Conservation (phyloP, 1,140 invertebrate species). For the Zaprionus davidi region DNA sequence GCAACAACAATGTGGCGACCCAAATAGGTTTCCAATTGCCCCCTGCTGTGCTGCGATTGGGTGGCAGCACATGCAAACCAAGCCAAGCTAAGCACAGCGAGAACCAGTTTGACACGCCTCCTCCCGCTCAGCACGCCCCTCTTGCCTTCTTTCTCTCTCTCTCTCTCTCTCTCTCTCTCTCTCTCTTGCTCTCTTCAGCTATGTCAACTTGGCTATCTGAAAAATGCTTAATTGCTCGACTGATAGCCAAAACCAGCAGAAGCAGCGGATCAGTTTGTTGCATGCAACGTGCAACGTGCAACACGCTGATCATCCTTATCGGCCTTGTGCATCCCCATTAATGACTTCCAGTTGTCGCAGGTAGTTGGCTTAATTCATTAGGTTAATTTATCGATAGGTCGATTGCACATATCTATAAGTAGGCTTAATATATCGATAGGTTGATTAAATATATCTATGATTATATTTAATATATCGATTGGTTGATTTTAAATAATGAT, state of each 20-base stretch:
- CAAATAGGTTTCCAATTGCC: slow-evolving; percentile 61
- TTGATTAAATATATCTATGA: too few species aligned
- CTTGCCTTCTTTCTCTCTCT: neutral
- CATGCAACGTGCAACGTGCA: neutral
- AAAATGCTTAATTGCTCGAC: slow-evolving; percentile 60
- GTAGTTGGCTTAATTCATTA: too few species aligned
- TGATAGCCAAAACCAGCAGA: slow-evolving; percentile 14
- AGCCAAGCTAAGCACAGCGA: slow-evolving; percentile 20
- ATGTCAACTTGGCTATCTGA: slow-evolving; percentile 48
- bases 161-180: slow-evolving; percentile 1
- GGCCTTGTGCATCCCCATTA: neutral
- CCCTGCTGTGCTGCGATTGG: slow-evolving; percentile 8
- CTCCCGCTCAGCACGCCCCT: neutral
- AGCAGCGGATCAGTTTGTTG: neutral
- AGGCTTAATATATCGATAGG: too few species aligned
- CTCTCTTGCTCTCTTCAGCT: neutral
- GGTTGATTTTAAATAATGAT: too few species aligned
- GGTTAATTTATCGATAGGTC: too few species aligned
- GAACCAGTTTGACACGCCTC: slow-evolving; percentile 56
- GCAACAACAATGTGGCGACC: slow-evolving; percentile 54
- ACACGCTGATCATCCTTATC: neutral
- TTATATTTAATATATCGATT: too few species aligned
- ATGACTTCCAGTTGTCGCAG: too few species aligned
- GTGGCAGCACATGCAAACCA: slow-evolving; percentile 56
- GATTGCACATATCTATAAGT: too few species aligned